Evolutionary conservation across 2,888 invertebrate genomes (phyloP).

Genomic region (Tenthredo scrophulariae): DNA sequence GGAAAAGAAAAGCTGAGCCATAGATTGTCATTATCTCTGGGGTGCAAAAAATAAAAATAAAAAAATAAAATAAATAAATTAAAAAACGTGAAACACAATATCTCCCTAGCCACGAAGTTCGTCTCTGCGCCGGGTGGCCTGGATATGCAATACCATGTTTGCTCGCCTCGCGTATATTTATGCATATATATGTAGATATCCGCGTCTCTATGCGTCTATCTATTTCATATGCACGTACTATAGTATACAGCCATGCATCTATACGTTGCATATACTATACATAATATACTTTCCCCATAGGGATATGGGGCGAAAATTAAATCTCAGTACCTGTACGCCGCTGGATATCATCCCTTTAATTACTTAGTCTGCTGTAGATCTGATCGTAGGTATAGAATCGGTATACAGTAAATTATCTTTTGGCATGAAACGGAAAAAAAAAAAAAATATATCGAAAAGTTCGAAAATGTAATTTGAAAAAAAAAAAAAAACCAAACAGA

Average conservation of each 20-base stretch:
- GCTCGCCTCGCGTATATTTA: slow-evolving; percentile 25
- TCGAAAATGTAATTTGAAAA: no score
- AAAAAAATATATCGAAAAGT: no score
- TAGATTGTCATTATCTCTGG: slow-evolving; percentile 60
- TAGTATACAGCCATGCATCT: not conserved
- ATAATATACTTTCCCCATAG: no score
- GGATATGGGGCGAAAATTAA: no score
- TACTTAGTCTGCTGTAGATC: no score
- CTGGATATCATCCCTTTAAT: no score
- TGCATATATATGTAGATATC: slow-evolving; percentile 1
- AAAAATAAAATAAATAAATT: not conserved
- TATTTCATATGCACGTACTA: not conserved
- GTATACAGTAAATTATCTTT: no score
- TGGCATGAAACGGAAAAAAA: no score
- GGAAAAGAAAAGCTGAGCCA: slow-evolving; percentile 52
- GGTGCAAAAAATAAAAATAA: slow-evolving; percentile 49
- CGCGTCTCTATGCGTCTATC: not conserved
- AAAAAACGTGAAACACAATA: slow-evolving; percentile 58
- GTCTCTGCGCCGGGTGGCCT: slow-evolving; percentile 55
- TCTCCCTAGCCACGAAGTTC: slow-evolving; percentile 50
- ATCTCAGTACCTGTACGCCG: no score
- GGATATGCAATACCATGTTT: slow-evolving; percentile 56
- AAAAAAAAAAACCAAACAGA: no score
- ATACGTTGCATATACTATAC: no score
- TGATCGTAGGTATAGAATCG: no score